Conservation (phyloP, 2,888 invertebrate genomes). For the Mesorhabditis spiculigera region DNA sequence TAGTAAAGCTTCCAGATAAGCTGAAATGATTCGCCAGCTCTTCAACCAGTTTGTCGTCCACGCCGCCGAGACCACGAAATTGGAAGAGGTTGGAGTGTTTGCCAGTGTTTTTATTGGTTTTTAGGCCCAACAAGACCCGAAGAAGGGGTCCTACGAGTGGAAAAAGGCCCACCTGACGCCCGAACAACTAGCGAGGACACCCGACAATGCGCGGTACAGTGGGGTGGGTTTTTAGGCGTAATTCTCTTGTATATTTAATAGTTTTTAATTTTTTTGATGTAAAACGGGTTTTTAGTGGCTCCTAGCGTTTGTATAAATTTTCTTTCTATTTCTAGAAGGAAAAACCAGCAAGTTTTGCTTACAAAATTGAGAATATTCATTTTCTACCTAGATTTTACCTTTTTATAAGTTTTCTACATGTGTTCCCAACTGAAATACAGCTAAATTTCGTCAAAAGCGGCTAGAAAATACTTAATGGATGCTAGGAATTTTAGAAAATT, state of each 20-base stretch:
- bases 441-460: too few species aligned
- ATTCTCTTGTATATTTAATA: not conserved
- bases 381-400: too few species aligned
- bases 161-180: conserved; percentile 30
- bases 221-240: conserved; percentile 22
- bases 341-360: too few species aligned
- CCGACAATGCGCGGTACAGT: conserved; percentile 32
- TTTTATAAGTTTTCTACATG: too few species aligned
- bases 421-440: too few species aligned
- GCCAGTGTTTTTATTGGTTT: not conserved
- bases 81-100: not conserved
- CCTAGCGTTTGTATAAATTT: too few species aligned
- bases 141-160: conserved; percentile 34
- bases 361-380: too few species aligned
- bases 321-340: too few species aligned
- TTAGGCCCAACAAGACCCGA: conserved; percentile 14
- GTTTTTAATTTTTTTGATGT: not conserved
- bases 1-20: not conserved
- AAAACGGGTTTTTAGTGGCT: too few species aligned
- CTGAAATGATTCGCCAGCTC: not conserved
- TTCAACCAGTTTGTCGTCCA: not conserved
- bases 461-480: too few species aligned
- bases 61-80: not conserved
- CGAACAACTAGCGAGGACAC: conserved; percentile 31
- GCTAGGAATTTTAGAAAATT: too few species aligned